Conservation (phyloP, 2,797 vertebrate genomes). For the Danio jaintianensis region DNA sequence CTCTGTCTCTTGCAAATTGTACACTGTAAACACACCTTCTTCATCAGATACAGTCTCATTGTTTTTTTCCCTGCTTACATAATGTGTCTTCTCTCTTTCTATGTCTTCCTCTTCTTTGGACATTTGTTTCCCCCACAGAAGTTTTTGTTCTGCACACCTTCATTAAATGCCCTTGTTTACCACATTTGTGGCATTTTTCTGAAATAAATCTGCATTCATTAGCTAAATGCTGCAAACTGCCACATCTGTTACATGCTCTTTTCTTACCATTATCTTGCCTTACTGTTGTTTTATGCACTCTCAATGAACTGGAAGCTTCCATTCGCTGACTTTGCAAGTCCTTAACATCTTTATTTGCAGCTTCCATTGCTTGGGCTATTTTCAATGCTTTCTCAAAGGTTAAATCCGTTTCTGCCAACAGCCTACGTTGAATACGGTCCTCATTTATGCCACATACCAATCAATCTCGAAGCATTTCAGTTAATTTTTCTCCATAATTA, state of each 20-base stretch:
- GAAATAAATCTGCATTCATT: background rate
- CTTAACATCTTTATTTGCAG: background rate
- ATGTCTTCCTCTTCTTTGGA: too few relatives aligned
- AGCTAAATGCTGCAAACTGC: background rate
- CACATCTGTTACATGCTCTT: background rate
- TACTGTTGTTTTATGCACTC: background rate
- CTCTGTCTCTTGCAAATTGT: background rate
- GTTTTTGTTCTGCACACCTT: background rate
- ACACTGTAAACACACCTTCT: slow-evolving; percentile 28
- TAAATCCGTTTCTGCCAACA: too few relatives aligned
- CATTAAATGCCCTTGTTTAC: background rate
- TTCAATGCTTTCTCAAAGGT: background rate
- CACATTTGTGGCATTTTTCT: background rate
- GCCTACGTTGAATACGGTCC: too few relatives aligned
- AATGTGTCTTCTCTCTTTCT: background rate
- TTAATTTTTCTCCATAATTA: background rate
- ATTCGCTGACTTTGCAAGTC: background rate
- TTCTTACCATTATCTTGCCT: background rate
- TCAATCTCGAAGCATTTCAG: background rate
- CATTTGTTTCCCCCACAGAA: background rate
- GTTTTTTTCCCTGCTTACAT: background rate
- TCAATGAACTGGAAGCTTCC: background rate
- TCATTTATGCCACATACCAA: too few relatives aligned
- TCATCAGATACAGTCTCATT: background rate
- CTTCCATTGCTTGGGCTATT: background rate